Conservation (phyloP, 1,140 invertebrate species). For the Neuroterus valhalla region DNA sequence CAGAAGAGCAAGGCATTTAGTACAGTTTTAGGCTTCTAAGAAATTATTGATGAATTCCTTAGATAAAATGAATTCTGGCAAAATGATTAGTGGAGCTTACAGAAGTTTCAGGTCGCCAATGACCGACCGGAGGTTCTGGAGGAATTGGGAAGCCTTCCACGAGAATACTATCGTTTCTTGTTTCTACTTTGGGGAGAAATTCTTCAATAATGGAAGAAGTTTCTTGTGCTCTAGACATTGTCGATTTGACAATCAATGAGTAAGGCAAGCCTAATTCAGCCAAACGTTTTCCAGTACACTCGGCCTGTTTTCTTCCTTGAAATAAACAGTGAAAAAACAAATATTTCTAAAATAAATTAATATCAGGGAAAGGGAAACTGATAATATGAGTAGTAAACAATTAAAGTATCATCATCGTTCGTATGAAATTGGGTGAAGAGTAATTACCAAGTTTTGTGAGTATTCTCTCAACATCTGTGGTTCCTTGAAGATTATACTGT, state of each 20-base stretch:
- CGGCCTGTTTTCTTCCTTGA: slow-evolving; percentile 88
- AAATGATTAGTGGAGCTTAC: slow-evolving; percentile 74
- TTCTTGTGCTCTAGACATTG: slow-evolving; percentile 94
- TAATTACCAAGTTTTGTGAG: slow-evolving; percentile 86
- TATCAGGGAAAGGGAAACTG: too few species aligned
- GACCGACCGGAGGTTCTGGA: slow-evolving; percentile 91
- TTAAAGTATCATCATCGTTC: slow-evolving; percentile 12
- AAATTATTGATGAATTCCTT: too few species aligned
- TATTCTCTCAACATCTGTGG: slow-evolving; percentile 83
- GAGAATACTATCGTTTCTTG: slow-evolving; percentile 81
- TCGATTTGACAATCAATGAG: slow-evolving; percentile 87
- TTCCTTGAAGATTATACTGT: slow-evolving; percentile 88
- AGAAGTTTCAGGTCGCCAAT: slow-evolving; percentile 89
- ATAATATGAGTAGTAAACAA: too few species aligned
- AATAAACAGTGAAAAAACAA: slow-evolving; percentile 39
- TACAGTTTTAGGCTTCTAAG: too few species aligned
- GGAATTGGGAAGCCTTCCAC: slow-evolving; percentile 96
- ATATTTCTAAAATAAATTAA: too few species aligned
- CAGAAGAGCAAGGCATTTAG: too few species aligned
- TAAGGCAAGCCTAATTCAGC: slow-evolving; percentile 86
- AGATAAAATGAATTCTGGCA: neutral
- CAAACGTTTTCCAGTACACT: slow-evolving; percentile 85
- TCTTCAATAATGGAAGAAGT: slow-evolving; percentile 89
- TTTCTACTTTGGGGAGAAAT: slow-evolving; percentile 77
- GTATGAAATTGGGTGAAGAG: neutral